phyloP scores from a whole-genome alignment of 1,140 invertebrate species.

The Eupristina koningsbergeri region DNA sequence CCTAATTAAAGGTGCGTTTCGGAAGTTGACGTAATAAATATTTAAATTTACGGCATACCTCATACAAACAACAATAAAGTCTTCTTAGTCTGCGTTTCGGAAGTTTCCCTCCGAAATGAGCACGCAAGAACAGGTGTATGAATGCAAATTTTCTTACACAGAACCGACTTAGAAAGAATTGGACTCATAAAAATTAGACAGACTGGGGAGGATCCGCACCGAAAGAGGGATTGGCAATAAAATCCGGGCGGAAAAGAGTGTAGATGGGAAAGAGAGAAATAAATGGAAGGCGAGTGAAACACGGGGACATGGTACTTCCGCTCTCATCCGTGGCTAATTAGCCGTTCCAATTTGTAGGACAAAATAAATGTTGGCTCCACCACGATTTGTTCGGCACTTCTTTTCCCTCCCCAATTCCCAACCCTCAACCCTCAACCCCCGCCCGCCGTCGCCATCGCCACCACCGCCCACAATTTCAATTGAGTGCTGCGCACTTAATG shows the following conservation, averaged over 20 bases:
- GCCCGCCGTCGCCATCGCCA: not conserved
- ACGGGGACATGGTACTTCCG: constrained; percentile 52
- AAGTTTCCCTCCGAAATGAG: too few relatives aligned
- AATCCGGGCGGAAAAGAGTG: too few relatives aligned
- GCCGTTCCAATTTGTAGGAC: constrained; percentile 67
- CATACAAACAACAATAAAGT: not conserved
- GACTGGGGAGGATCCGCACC: not conserved
- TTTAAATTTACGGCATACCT: not conserved
- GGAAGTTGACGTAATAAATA: not conserved
- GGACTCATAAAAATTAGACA: too few relatives aligned
- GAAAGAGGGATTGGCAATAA: not conserved
- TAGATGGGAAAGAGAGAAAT: not conserved
- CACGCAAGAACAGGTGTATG: too few relatives aligned
- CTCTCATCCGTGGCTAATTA: constrained; percentile 67
- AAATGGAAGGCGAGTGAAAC: not conserved
- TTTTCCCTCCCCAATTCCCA: not conserved
- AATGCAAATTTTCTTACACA: too few relatives aligned
- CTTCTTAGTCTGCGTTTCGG: too few relatives aligned
- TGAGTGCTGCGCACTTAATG: too few relatives aligned
- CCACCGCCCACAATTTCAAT: not conserved
- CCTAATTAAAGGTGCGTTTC: not conserved
- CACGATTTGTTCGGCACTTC: not conserved
- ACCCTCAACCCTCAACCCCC: not conserved
- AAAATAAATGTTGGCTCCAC: constrained; percentile 65
- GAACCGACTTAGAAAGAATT: too few relatives aligned